A percentile compares a stretch with the other conserved stretches of the same genome.
Conservation (phyloP, 2,888 invertebrate genomes). For the Cephus runcator region DNA sequence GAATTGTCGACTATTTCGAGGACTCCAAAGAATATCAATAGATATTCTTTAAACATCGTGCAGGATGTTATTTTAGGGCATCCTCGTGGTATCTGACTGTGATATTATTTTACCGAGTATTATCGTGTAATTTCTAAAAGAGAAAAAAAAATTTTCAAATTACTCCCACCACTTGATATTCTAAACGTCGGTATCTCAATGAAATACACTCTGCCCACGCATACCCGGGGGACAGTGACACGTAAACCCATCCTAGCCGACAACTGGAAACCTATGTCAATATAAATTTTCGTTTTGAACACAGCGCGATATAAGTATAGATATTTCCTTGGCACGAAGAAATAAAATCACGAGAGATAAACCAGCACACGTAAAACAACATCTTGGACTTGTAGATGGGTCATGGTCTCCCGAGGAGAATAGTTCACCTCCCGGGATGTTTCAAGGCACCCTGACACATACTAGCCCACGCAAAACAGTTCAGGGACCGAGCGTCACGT, state of each 20-base stretch:
- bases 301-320: neutral
- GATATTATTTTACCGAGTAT: neutral
- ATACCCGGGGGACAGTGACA: neutral
- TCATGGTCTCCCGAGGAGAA: neutral
- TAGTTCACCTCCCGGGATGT: neutral
- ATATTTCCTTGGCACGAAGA: neutral
- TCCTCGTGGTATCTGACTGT: neutral
- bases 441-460: neutral
- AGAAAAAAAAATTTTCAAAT: neutral
- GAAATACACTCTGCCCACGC: neutral
- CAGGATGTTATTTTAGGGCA: neutral
- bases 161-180: neutral
- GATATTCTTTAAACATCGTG: neutral
- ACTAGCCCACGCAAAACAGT: neutral
- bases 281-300: neutral
- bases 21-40: neutral
- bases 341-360: neutral
- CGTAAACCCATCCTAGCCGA: neutral
- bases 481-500: neutral
- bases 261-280: neutral
- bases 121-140: neutral
- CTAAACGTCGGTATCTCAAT: neutral
- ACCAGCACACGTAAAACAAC: neutral
- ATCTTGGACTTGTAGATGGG: neutral
- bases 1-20: neutral